These are phyloP conservation scores for Mellivora capensis DNA, from an alignment of 2,113 vertebrate species.

Conservation along the genomic window DNA sequence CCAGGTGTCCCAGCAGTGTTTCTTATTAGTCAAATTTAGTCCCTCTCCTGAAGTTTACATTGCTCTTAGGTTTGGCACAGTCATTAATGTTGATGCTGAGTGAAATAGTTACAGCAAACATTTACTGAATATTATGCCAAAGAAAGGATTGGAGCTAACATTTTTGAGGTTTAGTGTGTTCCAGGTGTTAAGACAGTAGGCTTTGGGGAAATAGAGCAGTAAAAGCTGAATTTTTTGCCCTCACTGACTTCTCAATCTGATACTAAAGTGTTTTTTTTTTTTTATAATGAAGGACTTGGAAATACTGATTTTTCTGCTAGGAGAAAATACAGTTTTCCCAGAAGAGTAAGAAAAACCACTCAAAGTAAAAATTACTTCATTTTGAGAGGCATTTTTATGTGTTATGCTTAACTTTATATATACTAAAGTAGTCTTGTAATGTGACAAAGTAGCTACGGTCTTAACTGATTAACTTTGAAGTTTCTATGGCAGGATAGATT, in stretches of 20 bases:
- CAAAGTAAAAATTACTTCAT: conserved; percentile 29
- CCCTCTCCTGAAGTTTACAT: conserved; percentile 22
- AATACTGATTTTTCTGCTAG: not conserved
- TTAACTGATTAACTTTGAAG: conserved; percentile 22
- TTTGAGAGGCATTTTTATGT: not conserved
- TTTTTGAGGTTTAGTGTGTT: conserved; percentile 1
- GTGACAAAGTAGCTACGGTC: not conserved
- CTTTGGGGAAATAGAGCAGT: not conserved
- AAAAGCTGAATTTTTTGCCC: not conserved
- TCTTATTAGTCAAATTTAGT: conserved; percentile 13
- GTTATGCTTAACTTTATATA: not conserved
- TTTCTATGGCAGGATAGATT: not conserved
- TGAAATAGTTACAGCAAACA: not conserved
- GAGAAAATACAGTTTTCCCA: not conserved
- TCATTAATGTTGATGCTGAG: not conserved
- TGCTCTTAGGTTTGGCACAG: not conserved
- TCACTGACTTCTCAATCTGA: not conserved
- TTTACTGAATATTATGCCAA: not conserved
- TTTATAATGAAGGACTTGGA: not conserved
- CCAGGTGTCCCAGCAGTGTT: no score
- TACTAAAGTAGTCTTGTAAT: not conserved
- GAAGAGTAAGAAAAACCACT: not conserved
- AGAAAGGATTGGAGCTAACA: not conserved
- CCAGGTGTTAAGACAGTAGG: not conserved
- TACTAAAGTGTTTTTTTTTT: conserved; percentile 4